Conservation (phyloP, 1,140 invertebrate species). For the Helicoverpa armigera region DNA sequence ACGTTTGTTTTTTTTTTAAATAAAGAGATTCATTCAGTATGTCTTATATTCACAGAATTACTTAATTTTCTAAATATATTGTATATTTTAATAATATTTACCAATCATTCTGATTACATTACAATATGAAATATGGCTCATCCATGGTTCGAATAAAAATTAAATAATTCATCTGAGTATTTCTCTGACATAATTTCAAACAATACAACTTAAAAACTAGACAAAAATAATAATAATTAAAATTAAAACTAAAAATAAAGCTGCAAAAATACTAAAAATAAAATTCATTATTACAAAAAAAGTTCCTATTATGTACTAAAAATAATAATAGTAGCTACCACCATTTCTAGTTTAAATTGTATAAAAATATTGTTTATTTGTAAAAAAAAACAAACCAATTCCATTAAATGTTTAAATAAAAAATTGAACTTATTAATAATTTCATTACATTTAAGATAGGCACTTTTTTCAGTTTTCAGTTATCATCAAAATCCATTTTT, state of each 20-base stretch:
- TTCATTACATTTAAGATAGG: neutral
- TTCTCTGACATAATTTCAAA: conserved; percentile 53
- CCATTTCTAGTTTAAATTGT: conserved; percentile 35
- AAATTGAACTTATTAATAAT: conserved; percentile 24
- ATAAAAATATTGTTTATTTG: conserved; percentile 43
- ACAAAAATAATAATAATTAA: conserved; percentile 52
- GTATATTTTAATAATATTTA: neutral
- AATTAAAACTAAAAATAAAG: conserved; percentile 53
- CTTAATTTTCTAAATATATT: neutral
- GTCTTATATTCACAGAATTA: neutral
- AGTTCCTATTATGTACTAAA: conserved; percentile 40
- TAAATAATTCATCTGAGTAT: conserved; percentile 58
- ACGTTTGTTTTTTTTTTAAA: too few relatives aligned
- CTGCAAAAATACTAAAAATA: conserved; percentile 52
- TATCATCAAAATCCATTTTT: neutral
- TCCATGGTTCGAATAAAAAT: conserved; percentile 41
- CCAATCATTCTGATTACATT: neutral
- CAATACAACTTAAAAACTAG: conserved; percentile 42
- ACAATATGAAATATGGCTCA: conserved; percentile 17
- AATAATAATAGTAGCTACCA: conserved; percentile 49
- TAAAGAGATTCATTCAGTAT: too few relatives aligned
- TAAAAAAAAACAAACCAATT: conserved; percentile 39
- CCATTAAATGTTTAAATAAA: conserved; percentile 16
- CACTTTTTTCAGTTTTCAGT: neutral
- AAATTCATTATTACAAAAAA: conserved; percentile 22